Evolutionary conservation across 2,797 vertebrate genomes (phyloP), one percentile per base, ranked within the genome.

Genomic region (Cichlasoma orientale): DNA sequence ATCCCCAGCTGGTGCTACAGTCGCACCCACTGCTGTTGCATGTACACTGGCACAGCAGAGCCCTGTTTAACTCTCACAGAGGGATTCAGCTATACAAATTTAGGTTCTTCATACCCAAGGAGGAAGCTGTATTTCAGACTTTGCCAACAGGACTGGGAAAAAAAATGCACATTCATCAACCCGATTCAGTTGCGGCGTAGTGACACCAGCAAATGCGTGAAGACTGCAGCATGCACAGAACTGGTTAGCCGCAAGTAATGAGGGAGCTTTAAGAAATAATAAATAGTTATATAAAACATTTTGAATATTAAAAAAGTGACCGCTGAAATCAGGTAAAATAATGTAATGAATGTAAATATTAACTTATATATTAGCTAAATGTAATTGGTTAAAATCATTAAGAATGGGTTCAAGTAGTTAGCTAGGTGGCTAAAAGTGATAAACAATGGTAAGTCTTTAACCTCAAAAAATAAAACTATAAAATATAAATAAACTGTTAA

Each of bases 1-100:
- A 71, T 82, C 63, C 73, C 58, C 69, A 78, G 77, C 78, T 77
- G 59, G 57, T 76, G 83, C 75, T 83, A 73, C 68, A 78, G 41
- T 79, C 75, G 23, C 74, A 83, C 59, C 61, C 75, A 58, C 57
- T 50, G 27, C n/a, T 31, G 58, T 56, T 74, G 56, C 44, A 61
- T 53, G 47, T 36, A 63, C 44, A 53, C 73, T 5, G 31, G 31
- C 44, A 75, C 31, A 75, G 23, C 21, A 25, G 61, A 75, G 23
- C 16, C 0, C 23, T 18, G 44, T 68, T 68, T 68, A 68, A 50
- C 33, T 66, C 54, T 16, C 75, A 63, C 56, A 53, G 8, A 63
- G n/a, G 6, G 21, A 77, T 78, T 75, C 1, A 3, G 41, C n/a
- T 36, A 7, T 66, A 52, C 27, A 69, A n/a, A 23, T 74, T 81